Evolutionary conservation across 2,113 vertebrate species (phyloP).

Genomic region (Chloebia gouldiae): DNA sequence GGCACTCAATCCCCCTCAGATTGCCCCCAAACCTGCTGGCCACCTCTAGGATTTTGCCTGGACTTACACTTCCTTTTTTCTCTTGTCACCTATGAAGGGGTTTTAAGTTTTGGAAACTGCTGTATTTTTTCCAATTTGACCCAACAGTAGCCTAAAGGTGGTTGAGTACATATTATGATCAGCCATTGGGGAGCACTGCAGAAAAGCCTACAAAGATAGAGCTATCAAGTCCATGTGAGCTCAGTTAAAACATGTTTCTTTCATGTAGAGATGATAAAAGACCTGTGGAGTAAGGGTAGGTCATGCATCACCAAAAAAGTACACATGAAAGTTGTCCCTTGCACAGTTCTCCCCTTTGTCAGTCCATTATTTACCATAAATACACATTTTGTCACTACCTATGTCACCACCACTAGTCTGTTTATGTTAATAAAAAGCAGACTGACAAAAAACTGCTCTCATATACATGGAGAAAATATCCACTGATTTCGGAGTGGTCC

Average conservation of each 20-base stretch:
- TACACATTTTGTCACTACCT: neutral
- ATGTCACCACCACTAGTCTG: neutral
- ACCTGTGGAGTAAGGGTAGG: neutral
- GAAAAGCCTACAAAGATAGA: neutral
- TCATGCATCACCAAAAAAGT: neutral
- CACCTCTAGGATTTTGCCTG: neutral
- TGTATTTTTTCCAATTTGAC: neutral
- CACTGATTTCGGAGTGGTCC: neutral
- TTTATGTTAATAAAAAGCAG: constrained; percentile 9
- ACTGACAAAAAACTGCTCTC: neutral
- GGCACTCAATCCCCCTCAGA: neutral
- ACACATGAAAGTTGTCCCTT: constrained; percentile 9
- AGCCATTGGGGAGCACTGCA: neutral
- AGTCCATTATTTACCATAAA: constrained; percentile 4
- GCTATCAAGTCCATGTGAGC: neutral
- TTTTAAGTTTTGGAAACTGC: neutral
- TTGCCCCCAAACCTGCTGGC: neutral
- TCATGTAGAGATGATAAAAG: constrained; percentile 9
- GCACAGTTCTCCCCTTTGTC: neutral
- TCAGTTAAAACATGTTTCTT: neutral
- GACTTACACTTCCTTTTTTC: neutral
- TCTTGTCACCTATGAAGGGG: neutral
- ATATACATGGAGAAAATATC: neutral
- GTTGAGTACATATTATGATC: neutral
- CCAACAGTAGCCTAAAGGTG: neutral